Evolutionary conservation across 1,140 invertebrate species (phyloP), one percentile per base, ranked within the genome.

Genomic region (Polypedilum pembai): DNA sequence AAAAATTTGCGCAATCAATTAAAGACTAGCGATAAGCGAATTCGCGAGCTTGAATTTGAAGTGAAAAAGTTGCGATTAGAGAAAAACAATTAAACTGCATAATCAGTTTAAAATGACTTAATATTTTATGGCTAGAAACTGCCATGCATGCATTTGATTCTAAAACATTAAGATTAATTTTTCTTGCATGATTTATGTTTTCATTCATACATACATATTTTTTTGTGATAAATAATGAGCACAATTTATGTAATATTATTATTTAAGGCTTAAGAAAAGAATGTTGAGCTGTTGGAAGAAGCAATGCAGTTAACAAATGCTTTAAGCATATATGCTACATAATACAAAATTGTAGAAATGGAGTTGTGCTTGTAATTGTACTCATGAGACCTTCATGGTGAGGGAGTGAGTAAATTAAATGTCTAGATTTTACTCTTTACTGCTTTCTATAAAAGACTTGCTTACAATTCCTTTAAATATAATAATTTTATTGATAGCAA

Each of bases 1-100:
- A 85, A 89, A 74, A 83, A 89, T 75, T 85, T 92, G 10, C 88
- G 89, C 77, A 89, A 91, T 74, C 91, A 93, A 79, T 82, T 94
- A 20, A 84, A 87, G 2, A 87, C 89, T 77, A 91, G 91, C 77
- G 92, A 94, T 78, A 85, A 90, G 76, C 84, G 90, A 10, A 89
- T 94, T 7, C 86, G 88, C 74, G 92, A 94, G 78, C 83, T 94
- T 15, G 92, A 94, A 73, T 17, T 63, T 21, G 75, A 75, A 74
- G 20, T 75, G 33, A 74, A 75, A 21, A 69, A 69, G 12, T 21
- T 69, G 17, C 65, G 65, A 10, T 69, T 69, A 20, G 65, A 69
- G 12, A 3, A 4, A 4, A 10, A 56, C 12, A 56, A 56, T 56
- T 56, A 56, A 56, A n/a, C 45, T 56, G 12, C 12, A 4, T 2